Base-by-base conservation (phyloP, 2,113 vertebrate species). In the Marmota flaviventris region DNA sequence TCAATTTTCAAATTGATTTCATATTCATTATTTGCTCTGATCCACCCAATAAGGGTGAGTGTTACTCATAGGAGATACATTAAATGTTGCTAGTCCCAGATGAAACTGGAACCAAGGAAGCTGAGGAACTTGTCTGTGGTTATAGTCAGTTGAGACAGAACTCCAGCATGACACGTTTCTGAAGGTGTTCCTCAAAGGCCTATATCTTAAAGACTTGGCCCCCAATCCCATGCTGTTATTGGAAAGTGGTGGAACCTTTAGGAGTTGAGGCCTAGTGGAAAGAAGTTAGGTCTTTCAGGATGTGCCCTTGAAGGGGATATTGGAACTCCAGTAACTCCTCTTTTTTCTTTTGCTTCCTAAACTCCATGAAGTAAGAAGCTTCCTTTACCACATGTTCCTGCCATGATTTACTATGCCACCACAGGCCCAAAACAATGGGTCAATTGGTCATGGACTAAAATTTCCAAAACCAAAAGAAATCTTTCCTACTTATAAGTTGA, bases 31-130 rank as follows among this genome's bases (percentile, higher is more conserved):
- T 73, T 83, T 94, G 56, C 69, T 42, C n/a, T 90, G 48, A 84
- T 85, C 79, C 53, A 75, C 67, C 87, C 56, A 61, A 34, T 63
- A 75, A 29, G 34, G 14, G 10, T 56, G 25, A 37, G 32, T 94
- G 34, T 63, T 73, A 27, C 22, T 72, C 53, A 39, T 5, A 83
- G 20, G n/a, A 63, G 25, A 25, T 82, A 81, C 53, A 81, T 83
- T 75, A 83, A 83, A 89, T 42, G 63, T 77, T 24, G 8, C 32
- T 13, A 53, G 58, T 67, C 45, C 14, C 25, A 16, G 76, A 51
- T 82, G 69, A 82, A 82, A 70, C 67, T 82, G 69, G 76, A 94
- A 89, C 32, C 67, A 94, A 81, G 42, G 45, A 73, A 42, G 70
- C 22, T 73, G 8, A 76, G n/a, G 29, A 45, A 83, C 27, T 83